phyloP scores from a whole-genome alignment of 2,113 vertebrate genomes.

The Spea bombifrons region DNA sequence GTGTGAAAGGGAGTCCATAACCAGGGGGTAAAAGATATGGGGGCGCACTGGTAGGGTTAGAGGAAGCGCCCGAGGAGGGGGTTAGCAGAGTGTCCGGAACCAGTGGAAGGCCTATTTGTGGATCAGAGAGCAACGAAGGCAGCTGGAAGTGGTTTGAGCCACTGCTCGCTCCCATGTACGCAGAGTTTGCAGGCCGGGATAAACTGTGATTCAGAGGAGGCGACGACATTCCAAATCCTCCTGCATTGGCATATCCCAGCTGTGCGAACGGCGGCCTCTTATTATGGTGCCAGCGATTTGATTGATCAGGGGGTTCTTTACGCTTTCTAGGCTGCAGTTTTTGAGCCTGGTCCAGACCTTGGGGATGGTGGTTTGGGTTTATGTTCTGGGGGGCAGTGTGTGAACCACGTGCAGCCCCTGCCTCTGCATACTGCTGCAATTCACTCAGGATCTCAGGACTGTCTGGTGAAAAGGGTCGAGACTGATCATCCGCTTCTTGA shows the following conservation, averaged over 20 bases:
- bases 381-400: constrained; percentile 60
- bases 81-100: constrained; percentile 81
- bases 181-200: constrained; percentile 78
- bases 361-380: constrained; percentile 61
- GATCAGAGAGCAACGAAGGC: constrained; percentile 85
- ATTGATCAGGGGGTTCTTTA: constrained; percentile 69
- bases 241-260: constrained; percentile 71
- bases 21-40: constrained; percentile 88
- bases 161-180: constrained; percentile 77
- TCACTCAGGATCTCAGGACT: constrained; percentile 88
- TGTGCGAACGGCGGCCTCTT: constrained; percentile 74
- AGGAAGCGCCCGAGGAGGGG: constrained; percentile 80
- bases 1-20: constrained; percentile 85
- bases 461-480: constrained; percentile 78
- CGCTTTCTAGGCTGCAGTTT: constrained; percentile 72
- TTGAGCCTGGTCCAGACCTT: constrained; percentile 42
- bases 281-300: constrained; percentile 65
- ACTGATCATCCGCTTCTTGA: constrained; percentile 70
- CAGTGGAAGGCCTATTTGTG: constrained; percentile 87
- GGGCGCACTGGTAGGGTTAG: constrained; percentile 79
- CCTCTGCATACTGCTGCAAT: constrained; percentile 81
- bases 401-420: constrained; percentile 66
- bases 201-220: constrained; percentile 87
- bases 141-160: constrained; percentile 84
- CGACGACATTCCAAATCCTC: constrained; percentile 79